Conservation (phyloP, 2,888 invertebrate genomes). For the Nephrotoma guestfalica region DNA sequence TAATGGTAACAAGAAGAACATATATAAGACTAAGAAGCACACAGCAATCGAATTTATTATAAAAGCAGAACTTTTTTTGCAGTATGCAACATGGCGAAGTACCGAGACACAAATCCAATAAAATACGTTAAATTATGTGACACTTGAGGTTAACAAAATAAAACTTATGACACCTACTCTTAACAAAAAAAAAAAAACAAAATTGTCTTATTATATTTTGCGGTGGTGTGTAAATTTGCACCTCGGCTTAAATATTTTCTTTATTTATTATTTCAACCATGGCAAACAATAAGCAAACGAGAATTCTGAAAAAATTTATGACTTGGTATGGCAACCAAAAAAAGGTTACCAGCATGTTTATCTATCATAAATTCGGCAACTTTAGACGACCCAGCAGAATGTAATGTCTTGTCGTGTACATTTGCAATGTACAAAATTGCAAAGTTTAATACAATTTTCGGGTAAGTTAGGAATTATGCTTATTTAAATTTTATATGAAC, state of each 20-base stretch:
- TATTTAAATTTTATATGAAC: too few relatives aligned
- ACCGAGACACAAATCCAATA: not conserved
- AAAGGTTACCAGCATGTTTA: not conserved
- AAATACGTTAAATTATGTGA: not conserved
- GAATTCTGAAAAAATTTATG: not conserved
- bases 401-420: not conserved
- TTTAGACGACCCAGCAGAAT: not conserved
- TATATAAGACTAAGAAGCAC: not conserved
- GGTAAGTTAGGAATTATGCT: not conserved
- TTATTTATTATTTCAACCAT: not conserved
- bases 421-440: not conserved
- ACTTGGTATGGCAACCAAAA: not conserved
- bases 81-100: too few relatives aligned
- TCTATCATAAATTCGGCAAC: not conserved
- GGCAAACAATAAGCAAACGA: not conserved
- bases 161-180: not conserved
- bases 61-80: not conserved
- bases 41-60: not conserved
- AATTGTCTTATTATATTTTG: not conserved
- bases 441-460: not conserved
- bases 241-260: not conserved
- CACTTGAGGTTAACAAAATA: not conserved
- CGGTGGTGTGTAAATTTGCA: not conserved
- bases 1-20: too few relatives aligned
- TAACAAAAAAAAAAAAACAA: not conserved